Evolutionary conservation across 2,113 vertebrate species (phyloP).

Genomic region (Gymnobelideus leadbeateri): DNA sequence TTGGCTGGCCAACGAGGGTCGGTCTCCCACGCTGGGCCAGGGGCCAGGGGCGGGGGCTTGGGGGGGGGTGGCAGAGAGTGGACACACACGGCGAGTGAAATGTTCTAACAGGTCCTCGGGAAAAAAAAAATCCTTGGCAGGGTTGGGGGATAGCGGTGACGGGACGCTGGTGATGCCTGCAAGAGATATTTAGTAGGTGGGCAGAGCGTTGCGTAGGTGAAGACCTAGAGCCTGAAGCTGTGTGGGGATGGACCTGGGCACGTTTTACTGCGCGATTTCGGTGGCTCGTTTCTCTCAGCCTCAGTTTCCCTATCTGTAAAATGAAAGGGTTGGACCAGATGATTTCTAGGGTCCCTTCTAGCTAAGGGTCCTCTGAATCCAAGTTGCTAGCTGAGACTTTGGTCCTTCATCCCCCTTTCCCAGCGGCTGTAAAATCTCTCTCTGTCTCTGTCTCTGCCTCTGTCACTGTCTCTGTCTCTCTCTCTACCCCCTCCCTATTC

Average conservation of each 20-base stretch:
- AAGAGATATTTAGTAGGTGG: neutral
- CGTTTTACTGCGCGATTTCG: neutral
- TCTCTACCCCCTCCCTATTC: rapidly evolving
- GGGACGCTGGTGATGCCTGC: neutral
- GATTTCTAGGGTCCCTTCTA: neutral
- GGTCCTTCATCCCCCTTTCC: neutral
- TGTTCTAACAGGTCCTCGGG: neutral
- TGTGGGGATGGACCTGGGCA: neutral
- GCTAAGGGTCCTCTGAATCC: neutral
- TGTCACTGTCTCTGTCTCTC: too few relatives aligned
- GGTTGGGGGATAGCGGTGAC: neutral
- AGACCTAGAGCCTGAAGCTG: neutral
- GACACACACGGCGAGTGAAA: neutral
- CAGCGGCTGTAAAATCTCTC: neutral
- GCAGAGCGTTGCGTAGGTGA: neutral
- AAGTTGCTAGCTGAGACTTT: neutral
- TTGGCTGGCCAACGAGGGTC: neutral
- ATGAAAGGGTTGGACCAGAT: neutral
- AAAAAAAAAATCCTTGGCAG: neutral
- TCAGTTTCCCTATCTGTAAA: neutral
- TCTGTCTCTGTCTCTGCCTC: neutral
- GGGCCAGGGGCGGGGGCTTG: neutral
- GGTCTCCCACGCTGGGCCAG: neutral
- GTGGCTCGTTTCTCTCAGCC: neutral
- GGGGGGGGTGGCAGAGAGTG: neutral